Conservation (phyloP, 2,888 invertebrate genomes). For the Reticulitermes lucifugus region DNA sequence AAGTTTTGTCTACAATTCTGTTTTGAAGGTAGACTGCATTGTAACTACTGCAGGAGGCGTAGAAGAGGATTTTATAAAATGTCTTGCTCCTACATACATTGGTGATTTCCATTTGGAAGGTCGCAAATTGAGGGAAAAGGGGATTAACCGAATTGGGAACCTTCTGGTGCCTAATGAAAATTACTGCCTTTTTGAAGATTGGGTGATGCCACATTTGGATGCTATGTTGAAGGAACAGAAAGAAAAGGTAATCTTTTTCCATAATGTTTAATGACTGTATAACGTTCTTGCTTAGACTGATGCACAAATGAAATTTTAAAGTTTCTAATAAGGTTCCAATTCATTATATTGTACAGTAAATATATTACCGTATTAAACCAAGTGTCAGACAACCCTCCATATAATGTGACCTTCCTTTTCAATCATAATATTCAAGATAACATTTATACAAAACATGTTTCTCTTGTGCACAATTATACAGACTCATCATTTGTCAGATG, state of each 20-base stretch:
- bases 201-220: conserved; percentile 94
- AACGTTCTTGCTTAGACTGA: too few species aligned
- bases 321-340: too few species aligned
- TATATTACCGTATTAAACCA: too few species aligned
- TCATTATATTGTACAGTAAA: too few species aligned
- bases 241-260: conserved; percentile 63
- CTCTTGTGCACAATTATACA: too few species aligned
- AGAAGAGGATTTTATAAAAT: conserved; percentile 99
- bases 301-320: too few species aligned
- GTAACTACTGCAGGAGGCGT: conserved; percentile 98
- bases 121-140: conserved; percentile 81
- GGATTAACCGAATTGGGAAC: conserved; percentile 93
- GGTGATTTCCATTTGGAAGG: conserved; percentile 92
- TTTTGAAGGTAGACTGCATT: conserved; percentile 86
- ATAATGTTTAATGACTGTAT: too few species aligned
- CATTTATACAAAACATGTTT: too few species aligned
- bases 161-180: conserved; percentile 97
- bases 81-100: conserved; percentile 92
- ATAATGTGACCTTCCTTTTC: too few species aligned
- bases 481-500: too few species aligned
- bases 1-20: neutral
- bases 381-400: too few species aligned
- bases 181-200: conserved; percentile 97
- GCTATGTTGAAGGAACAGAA: conserved; percentile 91
- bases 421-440: too few species aligned